Evolutionary conservation across 2,888 invertebrate genomes (phyloP), one percentile per base, ranked within the genome.

Genomic region (Cyaniris semiargus): DNA sequence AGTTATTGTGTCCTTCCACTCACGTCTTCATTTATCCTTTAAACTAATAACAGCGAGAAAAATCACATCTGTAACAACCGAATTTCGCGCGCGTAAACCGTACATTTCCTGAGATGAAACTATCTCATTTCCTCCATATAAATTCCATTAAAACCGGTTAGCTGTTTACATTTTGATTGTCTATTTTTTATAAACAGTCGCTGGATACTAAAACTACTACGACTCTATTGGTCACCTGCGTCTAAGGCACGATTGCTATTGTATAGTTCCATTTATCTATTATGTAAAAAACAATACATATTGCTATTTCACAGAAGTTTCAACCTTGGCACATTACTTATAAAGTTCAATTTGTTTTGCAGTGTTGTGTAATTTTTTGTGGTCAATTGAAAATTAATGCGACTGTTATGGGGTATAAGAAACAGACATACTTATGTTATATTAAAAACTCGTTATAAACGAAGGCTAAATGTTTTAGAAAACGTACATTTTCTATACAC

Each of bases 401-500:
- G 15, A 15, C 18, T 72, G 44, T 74, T 74, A 48, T 74, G 48
- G 74, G 18, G 53, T 53, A 27, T 23, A 27, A 27, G 53, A 74
- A 72, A 74, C 31, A 31, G 48, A 74, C 53, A 74, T 44, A 74
- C 74, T 38, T 38, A 74, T 74, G 53, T 74, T 53, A 27, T 2
- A 27, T 2, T 27, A 74, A 74, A 74, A 74, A 74, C 74, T 74
- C 53, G 74, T 74, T 74, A 53, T 18, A 44, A 74, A 53, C 18
- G 74, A 74, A 74, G 74, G 74, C 23, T 53, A 44, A 21, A 27
- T 27, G 53, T 18, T 74, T 53, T 74, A 74, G 53, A 74, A 74
- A 74, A 74, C 48, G 74, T 74, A 74, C 18, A 74, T 74, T 74
- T 74, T 74, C 48, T 48, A 48, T 74, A 48, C 53, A 74, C 23